A percentile compares a stretch with the other conserved stretches of the same genome.
Conservation (phyloP, 2,797 vertebrate genomes). For the Centroberyx gerrardi region DNA sequence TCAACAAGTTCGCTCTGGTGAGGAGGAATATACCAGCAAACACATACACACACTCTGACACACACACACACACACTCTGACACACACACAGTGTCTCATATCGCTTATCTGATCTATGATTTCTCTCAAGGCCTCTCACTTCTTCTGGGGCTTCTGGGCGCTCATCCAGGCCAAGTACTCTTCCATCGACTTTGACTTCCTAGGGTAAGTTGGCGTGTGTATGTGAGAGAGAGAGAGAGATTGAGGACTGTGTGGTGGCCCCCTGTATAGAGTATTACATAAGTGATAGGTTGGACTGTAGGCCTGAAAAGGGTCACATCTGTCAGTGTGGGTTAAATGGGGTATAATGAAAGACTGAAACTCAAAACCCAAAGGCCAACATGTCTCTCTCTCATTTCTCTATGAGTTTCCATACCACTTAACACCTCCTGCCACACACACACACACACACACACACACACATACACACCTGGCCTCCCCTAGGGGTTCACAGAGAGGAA, state of each 20-base stretch:
- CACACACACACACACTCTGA: not conserved
- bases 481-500: constrained; percentile 7
- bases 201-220: constrained; percentile 87
- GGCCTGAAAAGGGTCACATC: constrained; percentile 34
- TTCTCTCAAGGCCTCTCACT: constrained; percentile 92
- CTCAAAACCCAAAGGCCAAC: constrained; percentile 27
- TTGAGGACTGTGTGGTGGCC: not conserved
- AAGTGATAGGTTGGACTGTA: constrained; percentile 12
- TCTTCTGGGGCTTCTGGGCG: constrained; percentile 98
- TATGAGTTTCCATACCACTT: not conserved
- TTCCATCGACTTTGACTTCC: constrained; percentile 96
- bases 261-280: not conserved
- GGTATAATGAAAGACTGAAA: constrained; percentile 46
- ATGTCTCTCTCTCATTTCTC: constrained; percentile 14
- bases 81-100: not conserved
- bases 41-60: not conserved
- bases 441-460: constrained; percentile 17
- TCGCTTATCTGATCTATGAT: constrained; percentile 15
- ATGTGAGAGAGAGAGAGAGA: not conserved
- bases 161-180: constrained; percentile 98
- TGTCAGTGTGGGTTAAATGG: constrained; percentile 29
- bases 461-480: not conserved
- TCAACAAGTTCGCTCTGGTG: constrained; percentile 98
- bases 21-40: constrained; percentile 65
- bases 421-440: not conserved